phyloP scores from a whole-genome alignment of 1,140 invertebrate genomes.

The Polyergus mexicanus region DNA sequence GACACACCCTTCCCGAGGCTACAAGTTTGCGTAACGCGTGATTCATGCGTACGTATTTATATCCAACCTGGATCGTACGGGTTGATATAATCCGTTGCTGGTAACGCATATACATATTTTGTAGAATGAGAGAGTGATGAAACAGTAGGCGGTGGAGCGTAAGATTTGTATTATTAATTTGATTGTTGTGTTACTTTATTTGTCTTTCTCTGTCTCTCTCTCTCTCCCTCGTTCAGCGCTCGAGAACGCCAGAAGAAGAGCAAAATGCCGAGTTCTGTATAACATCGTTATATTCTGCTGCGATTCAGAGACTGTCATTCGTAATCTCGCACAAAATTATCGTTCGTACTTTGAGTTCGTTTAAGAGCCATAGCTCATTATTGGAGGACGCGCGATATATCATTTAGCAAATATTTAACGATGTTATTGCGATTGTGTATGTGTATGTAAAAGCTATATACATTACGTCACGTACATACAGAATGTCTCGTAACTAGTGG shows the following conservation, averaged over 20 bases:
- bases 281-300: neutral
- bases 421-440: slow-evolving; percentile 29
- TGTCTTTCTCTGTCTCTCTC: slow-evolving; percentile 51
- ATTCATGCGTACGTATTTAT: slow-evolving; percentile 59
- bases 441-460: neutral
- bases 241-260: neutral
- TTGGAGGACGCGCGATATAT: slow-evolving; percentile 32
- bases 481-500: too few relatives aligned
- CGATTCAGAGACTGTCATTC: slow-evolving; percentile 7
- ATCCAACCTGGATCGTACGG: slow-evolving; percentile 20
- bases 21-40: slow-evolving; percentile 42
- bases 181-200: slow-evolving; percentile 57
- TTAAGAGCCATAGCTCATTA: slow-evolving; percentile 3
- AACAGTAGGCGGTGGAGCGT: slow-evolving; percentile 39
- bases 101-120: neutral
- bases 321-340: slow-evolving; percentile 14
- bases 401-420: slow-evolving; percentile 47
- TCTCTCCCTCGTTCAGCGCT: neutral
- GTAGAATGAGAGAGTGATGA: neutral
- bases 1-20: slow-evolving; percentile 51
- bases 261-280: neutral
- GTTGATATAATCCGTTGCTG: slow-evolving; percentile 2
- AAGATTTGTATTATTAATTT: slow-evolving; percentile 57
- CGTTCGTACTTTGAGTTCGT: neutral
- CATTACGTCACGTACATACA: slow-evolving; percentile 44